Conservation (phyloP, 2,797 vertebrate species). For the Rhinella marina region DNA sequence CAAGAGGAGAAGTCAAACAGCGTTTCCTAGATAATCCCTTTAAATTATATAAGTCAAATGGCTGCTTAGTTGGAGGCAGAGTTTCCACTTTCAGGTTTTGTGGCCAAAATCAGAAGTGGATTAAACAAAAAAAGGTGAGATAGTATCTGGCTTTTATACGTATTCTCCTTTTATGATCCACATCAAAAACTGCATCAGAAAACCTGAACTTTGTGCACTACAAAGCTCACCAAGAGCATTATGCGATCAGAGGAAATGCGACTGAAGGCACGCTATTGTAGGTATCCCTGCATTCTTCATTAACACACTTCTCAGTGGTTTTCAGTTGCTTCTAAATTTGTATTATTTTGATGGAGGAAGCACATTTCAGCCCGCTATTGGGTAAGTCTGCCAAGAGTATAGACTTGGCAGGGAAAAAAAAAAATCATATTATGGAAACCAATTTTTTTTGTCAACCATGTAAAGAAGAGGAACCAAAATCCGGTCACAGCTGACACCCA, state of each 20-base stretch:
- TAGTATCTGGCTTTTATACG: too few relatives aligned
- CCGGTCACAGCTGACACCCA: not conserved
- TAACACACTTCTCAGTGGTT: not conserved
- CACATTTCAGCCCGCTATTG: not conserved
- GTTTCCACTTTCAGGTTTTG: too few relatives aligned
- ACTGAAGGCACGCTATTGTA: not conserved
- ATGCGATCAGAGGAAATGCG: not conserved
- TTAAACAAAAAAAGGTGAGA: too few relatives aligned
- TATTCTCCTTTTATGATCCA: too few relatives aligned
- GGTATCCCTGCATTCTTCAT: not conserved
- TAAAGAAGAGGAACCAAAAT: not conserved
- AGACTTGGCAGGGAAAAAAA: not conserved
- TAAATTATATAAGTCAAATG: too few relatives aligned
- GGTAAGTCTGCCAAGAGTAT: not conserved
- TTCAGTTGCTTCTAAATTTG: not conserved
- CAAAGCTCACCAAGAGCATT: too few relatives aligned
- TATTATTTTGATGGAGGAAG: conserved; percentile 1
- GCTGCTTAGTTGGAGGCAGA: too few relatives aligned
- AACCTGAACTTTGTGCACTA: too few relatives aligned
- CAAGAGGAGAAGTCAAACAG: too few relatives aligned
- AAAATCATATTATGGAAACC: not conserved
- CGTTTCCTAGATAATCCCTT: too few relatives aligned
- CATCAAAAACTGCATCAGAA: too few relatives aligned
- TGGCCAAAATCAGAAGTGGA: too few relatives aligned
- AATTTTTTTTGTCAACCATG: conserved; percentile 16